phyloP scores from a whole-genome alignment of 1,140 invertebrate genomes.

The Pseudoatta argentina region DNA sequence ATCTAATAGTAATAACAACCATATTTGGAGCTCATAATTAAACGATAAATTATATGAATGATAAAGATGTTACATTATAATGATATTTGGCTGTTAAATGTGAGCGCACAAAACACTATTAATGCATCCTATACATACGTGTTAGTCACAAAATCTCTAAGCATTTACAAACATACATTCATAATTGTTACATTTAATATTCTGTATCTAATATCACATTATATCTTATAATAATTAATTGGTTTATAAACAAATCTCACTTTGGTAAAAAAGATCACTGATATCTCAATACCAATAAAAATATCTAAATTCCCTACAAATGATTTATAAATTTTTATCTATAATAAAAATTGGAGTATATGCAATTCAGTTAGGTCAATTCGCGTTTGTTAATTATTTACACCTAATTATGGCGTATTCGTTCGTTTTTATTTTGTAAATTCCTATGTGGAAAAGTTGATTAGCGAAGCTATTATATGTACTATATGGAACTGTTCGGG shows the following conservation, averaged over 20 bases:
- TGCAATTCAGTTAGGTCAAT: constrained; percentile 1
- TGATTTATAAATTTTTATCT: constrained; percentile 37
- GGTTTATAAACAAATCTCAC: constrained; percentile 26
- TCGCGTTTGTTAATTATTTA: constrained; percentile 15
- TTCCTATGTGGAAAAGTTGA: not conserved
- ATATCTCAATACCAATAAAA: constrained; percentile 28
- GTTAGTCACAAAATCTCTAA: constrained; percentile 1
- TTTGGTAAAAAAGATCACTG: constrained; percentile 40
- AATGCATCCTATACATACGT: not conserved
- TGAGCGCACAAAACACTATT: not conserved
- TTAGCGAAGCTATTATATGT: not conserved
- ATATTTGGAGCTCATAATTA: not conserved
- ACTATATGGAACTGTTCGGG: constrained; percentile 4
- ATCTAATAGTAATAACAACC: not conserved
- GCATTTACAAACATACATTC: not conserved
- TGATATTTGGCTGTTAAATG: not conserved
- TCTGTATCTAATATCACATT: constrained; percentile 51
- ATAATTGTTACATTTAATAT: constrained; percentile 13
- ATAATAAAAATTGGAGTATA: constrained; percentile 23
- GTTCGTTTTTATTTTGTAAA: not conserved
- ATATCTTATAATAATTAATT: not conserved
- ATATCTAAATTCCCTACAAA: constrained; percentile 21
- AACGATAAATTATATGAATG: not conserved
- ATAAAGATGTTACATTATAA: not conserved
- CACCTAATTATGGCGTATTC: constrained; percentile 23